Percentiles rank a stretch among this genome's conserved stretches.
These are phyloP conservation scores for Drosophila bipectinata DNA, from an alignment of 1,140 invertebrate species.

Conservation along the genomic window DNA sequence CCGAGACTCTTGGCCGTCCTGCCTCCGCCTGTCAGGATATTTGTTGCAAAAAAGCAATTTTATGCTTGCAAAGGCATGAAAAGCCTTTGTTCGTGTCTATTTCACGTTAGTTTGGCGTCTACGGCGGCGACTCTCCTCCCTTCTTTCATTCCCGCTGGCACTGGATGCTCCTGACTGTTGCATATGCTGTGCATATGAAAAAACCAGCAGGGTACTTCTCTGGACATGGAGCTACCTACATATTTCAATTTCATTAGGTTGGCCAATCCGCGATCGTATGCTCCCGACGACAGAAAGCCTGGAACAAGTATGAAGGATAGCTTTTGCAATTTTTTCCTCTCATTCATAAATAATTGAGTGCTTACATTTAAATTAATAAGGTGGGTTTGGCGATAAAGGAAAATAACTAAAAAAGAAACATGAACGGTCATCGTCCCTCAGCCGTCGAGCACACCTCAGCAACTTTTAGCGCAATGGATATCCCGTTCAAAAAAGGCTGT, in stretches of 20 bases:
- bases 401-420: too few relatives aligned
- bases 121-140: constrained; percentile 48
- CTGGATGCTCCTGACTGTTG: constrained; percentile 39
- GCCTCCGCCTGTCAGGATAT: constrained; percentile 60
- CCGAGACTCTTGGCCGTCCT: constrained; percentile 42
- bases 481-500: constrained; percentile 59
- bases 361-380: too few relatives aligned
- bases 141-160: constrained; percentile 10
- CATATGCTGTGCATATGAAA: constrained; percentile 73
- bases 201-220: constrained; percentile 15
- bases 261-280: background rate
- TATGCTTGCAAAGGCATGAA: constrained; percentile 84
- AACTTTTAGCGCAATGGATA: constrained; percentile 6
- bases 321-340: too few relatives aligned
- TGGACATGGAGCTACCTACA: constrained; percentile 26
- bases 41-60: constrained; percentile 83
- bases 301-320: too few relatives aligned
- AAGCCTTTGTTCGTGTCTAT: constrained; percentile 84
- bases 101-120: constrained; percentile 82
- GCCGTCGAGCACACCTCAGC: constrained; percentile 24
- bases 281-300: background rate
- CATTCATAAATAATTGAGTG: too few relatives aligned
- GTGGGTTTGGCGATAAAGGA: too few relatives aligned
- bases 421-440: background rate
- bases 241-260: constrained; percentile 1